These are phyloP conservation scores for Bothrops jararaca DNA, from an alignment of 2,113 vertebrate species.

Conservation along the genomic window DNA sequence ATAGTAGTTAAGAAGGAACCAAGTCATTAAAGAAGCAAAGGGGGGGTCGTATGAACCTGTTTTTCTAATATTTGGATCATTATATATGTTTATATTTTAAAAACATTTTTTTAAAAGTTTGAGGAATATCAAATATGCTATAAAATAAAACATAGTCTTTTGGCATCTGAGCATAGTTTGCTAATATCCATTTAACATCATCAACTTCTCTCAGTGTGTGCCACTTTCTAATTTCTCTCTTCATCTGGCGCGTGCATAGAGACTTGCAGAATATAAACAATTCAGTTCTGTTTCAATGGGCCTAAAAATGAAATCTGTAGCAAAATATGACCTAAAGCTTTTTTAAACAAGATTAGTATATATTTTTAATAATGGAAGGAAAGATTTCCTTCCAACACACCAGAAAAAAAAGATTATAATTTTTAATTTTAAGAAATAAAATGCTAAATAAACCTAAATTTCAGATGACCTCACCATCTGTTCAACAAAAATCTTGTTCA, in stretches of 20 bases:
- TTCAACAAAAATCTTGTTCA: neutral
- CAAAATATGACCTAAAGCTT: neutral
- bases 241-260: neutral
- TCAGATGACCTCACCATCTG: neutral
- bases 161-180: neutral
- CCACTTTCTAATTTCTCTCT: neutral
- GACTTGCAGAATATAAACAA: conserved; percentile 7
- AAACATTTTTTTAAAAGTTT: neutral
- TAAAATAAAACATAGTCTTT: neutral
- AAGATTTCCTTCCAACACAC: neutral
- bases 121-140: neutral
- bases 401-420: conserved; percentile 5
- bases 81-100: neutral
- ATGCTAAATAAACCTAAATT: neutral
- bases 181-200: neutral
- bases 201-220: neutral
- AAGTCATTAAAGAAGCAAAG: neutral
- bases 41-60: neutral
- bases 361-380: neutral
- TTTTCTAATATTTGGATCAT: neutral
- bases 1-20: neutral
- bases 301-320: neutral
- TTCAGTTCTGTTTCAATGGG: neutral
- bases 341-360: neutral
- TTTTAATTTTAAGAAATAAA: neutral